phyloP scores from a whole-genome alignment of 2,888 invertebrate species.

The Leptinotarsa peninsularis region DNA sequence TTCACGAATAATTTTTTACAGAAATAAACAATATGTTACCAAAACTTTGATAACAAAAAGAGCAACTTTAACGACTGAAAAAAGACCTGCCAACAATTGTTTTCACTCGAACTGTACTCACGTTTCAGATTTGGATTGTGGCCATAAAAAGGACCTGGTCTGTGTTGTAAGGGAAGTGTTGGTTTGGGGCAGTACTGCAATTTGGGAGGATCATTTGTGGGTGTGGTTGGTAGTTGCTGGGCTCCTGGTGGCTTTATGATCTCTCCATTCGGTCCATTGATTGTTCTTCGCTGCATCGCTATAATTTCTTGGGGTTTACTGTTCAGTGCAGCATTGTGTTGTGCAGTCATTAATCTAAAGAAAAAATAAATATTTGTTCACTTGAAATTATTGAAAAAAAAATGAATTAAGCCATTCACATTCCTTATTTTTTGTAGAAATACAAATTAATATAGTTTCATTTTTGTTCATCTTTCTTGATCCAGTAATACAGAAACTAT shows the following conservation, averaged over 20 bases:
- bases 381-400: not conserved
- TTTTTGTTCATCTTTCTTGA: too few species aligned
- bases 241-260: slow-evolving; percentile 66
- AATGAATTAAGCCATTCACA: too few species aligned
- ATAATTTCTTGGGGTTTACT: slow-evolving; percentile 69
- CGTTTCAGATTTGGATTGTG: slow-evolving; percentile 91
- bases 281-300: slow-evolving; percentile 68
- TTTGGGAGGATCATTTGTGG: slow-evolving; percentile 63
- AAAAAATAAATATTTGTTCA: slow-evolving; percentile 11
- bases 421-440: too few species aligned
- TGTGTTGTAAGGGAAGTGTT: slow-evolving; percentile 68
- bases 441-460: too few species aligned
- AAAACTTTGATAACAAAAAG: too few species aligned
- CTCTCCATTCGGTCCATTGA: slow-evolving; percentile 64
- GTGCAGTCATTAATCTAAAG: slow-evolving; percentile 83
- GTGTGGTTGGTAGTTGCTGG: slow-evolving; percentile 63
- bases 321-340: slow-evolving; percentile 76
- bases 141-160: slow-evolving; percentile 83
- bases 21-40: too few species aligned
- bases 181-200: slow-evolving; percentile 63
- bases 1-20: too few species aligned
- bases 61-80: too few species aligned
- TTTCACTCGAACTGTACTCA: slow-evolving; percentile 50
- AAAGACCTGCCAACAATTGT: not conserved
- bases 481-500: too few species aligned